phyloP scores from a whole-genome alignment of 2,113 vertebrate genomes.

The Rhynchomys soricoides region DNA sequence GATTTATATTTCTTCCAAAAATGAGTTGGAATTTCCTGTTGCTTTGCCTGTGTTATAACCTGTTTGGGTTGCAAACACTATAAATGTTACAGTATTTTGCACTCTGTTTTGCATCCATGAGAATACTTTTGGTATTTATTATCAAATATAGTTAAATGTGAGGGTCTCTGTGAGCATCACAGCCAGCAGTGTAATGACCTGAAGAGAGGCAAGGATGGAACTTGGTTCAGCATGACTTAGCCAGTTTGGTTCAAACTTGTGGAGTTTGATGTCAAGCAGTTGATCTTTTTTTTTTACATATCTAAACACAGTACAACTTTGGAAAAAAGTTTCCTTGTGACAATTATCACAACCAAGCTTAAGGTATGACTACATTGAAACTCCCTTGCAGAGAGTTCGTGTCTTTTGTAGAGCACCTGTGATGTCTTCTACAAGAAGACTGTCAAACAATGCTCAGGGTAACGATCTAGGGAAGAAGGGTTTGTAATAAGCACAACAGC shows the following conservation, averaged over 20 bases:
- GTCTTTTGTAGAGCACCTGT: not conserved
- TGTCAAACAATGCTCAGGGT: not conserved
- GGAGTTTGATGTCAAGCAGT: not conserved
- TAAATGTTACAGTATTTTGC: not conserved
- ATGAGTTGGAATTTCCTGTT: not conserved
- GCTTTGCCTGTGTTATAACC: not conserved
- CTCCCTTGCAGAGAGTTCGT: not conserved
- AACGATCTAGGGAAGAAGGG: not conserved
- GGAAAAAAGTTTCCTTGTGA: not conserved
- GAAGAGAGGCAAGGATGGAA: not conserved
- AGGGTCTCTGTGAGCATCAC: too few relatives aligned
- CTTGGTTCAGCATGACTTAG: not conserved
- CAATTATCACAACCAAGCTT: not conserved
- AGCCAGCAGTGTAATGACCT: not conserved
- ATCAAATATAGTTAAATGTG: not conserved
- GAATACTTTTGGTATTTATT: constrained; percentile 29
- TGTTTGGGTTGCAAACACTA: not conserved
- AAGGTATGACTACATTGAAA: not conserved
- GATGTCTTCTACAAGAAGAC: not conserved
- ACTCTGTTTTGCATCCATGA: not conserved
- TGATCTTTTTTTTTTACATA: not conserved
- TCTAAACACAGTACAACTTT: not conserved
- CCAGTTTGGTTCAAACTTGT: not conserved
- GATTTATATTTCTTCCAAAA: not conserved
- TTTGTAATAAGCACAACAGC: not conserved